phyloP scores from a whole-genome alignment of 2,888 invertebrate genomes.

The Agriotes lineatus region DNA sequence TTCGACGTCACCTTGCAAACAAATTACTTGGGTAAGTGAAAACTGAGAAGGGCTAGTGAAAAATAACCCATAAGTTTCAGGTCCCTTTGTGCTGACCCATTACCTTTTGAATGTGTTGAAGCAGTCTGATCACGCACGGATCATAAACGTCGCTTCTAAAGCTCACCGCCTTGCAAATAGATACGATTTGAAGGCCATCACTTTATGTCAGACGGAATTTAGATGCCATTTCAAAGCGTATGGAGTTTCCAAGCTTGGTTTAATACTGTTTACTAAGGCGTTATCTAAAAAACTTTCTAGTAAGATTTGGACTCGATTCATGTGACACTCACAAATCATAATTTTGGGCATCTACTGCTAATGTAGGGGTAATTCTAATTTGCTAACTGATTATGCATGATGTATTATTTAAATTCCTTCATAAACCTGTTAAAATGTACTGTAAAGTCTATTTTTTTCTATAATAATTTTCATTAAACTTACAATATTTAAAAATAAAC shows the following conservation, averaged over 20 bases:
- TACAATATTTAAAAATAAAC: too few species aligned
- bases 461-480: too few species aligned
- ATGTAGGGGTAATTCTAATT: too few species aligned
- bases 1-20: slow-evolving; percentile 70
- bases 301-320: slow-evolving; percentile 47
- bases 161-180: slow-evolving; percentile 62
- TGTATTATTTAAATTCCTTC: too few species aligned
- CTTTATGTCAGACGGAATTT: slow-evolving; percentile 56
- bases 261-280: slow-evolving; percentile 61
- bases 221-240: slow-evolving; percentile 62
- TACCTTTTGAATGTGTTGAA: slow-evolving; percentile 64
- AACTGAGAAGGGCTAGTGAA: background rate
- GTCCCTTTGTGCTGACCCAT: slow-evolving; percentile 66
- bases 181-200: slow-evolving; percentile 59
- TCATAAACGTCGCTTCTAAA: slow-evolving; percentile 67
- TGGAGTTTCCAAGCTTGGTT: slow-evolving; percentile 63
- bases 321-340: too few species aligned
- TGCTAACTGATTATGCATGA: too few species aligned
- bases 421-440: too few species aligned
- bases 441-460: too few species aligned
- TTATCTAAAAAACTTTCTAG: slow-evolving; percentile 60
- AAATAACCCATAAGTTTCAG: slow-evolving; percentile 50
- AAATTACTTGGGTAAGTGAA: slow-evolving; percentile 67
- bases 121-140: slow-evolving; percentile 62
- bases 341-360: too few species aligned